Conservation (phyloP, 2,113 vertebrate genomes). For the Bostrychus sinensis region DNA sequence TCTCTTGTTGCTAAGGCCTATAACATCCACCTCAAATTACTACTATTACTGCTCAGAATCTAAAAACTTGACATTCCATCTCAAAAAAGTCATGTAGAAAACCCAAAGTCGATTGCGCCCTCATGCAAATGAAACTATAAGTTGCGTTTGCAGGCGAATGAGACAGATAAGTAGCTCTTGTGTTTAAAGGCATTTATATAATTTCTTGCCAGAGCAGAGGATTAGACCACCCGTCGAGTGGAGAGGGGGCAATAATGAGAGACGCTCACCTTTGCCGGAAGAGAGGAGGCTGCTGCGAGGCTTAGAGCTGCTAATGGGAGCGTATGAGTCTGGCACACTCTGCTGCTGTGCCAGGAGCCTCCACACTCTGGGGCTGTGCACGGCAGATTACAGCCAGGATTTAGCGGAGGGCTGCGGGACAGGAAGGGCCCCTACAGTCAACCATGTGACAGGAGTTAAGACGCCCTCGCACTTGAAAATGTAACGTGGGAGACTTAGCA, state of each 20-base stretch:
- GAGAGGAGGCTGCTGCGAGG: constrained; percentile 13
- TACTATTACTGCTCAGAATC: neutral
- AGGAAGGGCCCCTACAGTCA: constrained; percentile 46
- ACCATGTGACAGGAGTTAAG: constrained; percentile 14
- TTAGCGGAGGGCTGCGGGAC: constrained; percentile 48
- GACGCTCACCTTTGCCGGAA: constrained; percentile 54
- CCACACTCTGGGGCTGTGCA: constrained; percentile 57
- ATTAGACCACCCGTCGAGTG: constrained; percentile 45
- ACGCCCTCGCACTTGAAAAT: constrained; percentile 11
- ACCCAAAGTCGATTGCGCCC: constrained; percentile 27
- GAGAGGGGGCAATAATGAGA: constrained; percentile 42
- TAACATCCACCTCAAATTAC: neutral
- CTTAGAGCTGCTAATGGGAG: constrained; percentile 56
- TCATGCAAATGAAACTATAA: constrained; percentile 22
- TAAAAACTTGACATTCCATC: neutral
- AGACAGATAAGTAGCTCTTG: constrained; percentile 24
- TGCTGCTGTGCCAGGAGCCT: constrained; percentile 48
- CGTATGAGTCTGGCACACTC: constrained; percentile 38
- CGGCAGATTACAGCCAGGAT: constrained; percentile 60
- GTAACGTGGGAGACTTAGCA: too few relatives aligned
- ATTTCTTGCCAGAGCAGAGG: constrained; percentile 35
- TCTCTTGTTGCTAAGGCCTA: neutral
- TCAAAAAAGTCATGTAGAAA: neutral
- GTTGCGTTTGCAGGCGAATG: constrained; percentile 14
- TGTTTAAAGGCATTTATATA: constrained; percentile 7